These are phyloP conservation scores for Clepsis dumicolana DNA, from an alignment of 2,888 invertebrate genomes.

Conservation along the genomic window DNA sequence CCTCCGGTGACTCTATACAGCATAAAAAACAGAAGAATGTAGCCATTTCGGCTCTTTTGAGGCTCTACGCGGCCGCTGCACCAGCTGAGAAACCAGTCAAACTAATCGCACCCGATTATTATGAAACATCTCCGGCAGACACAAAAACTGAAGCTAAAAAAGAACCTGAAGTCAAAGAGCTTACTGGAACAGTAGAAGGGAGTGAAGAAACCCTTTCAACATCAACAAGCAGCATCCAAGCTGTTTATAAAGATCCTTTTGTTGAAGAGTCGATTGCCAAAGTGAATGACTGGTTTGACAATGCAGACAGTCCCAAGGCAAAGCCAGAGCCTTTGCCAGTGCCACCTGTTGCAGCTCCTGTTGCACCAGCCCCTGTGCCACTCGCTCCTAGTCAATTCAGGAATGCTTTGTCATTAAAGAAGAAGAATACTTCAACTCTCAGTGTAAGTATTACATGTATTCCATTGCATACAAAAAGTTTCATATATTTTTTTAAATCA, in stretches of 20 bases:
- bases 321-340: constrained; percentile 42
- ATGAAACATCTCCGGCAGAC: constrained; percentile 43
- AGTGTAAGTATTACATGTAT: constrained; percentile 19
- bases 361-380: background rate
- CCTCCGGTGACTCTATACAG: constrained; percentile 51
- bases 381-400: constrained; percentile 43
- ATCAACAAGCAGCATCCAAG: background rate
- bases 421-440: constrained; percentile 48
- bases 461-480: too few relatives aligned
- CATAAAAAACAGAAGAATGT: constrained; percentile 61
- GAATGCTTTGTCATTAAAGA: constrained; percentile 55
- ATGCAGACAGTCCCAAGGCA: constrained; percentile 42
- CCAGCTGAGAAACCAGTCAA: constrained; percentile 48
- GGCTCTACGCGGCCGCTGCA: constrained; percentile 53
- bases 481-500: too few relatives aligned
- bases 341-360: constrained; percentile 3
- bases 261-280: constrained; percentile 58
- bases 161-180: background rate
- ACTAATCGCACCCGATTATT: constrained; percentile 63
- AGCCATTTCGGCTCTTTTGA: constrained; percentile 66
- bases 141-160: constrained; percentile 1
- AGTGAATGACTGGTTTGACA: constrained; percentile 59
- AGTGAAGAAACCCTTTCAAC: background rate
- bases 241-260: constrained; percentile 45
- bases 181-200: background rate